Conservation (phyloP, 2,888 invertebrate species). For the Dicyrtomina minuta region DNA sequence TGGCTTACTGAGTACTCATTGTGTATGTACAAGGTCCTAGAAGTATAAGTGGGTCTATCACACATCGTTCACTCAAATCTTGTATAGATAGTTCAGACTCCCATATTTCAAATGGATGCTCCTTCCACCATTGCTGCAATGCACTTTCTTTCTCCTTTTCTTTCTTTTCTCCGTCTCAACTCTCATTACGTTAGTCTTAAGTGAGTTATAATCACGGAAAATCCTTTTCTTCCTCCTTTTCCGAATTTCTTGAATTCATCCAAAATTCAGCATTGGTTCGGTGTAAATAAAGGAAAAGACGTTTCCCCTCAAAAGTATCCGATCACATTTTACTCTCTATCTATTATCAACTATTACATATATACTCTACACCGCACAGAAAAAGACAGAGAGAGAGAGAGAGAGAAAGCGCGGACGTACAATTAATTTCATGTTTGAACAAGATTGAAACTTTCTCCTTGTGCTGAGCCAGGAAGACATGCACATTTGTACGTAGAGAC, state of each 20-base stretch:
- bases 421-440: constrained; percentile 1
- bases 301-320: no score
- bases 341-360: background rate
- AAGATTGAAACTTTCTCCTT: background rate
- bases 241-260: background rate
- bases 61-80: background rate
- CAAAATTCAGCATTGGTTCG: no score
- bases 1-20: no score
- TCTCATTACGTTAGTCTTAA: background rate
- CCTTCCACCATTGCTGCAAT: background rate
- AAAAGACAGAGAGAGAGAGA: background rate
- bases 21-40: background rate
- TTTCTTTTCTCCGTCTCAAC: background rate
- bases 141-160: background rate
- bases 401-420: background rate
- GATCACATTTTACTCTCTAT: no score
- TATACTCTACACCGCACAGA: background rate
- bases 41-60: background rate
- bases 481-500: no score
- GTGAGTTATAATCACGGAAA: constrained; percentile 3
- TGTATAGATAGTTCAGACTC: constrained; percentile 1
- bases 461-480: no score
- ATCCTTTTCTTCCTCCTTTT: background rate
- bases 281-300: no score
- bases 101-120: constrained; percentile 10